These are phyloP conservation scores for Gonocerus acuteangulatus DNA, from an alignment of 2,888 invertebrate genomes.

Conservation along the genomic window DNA sequence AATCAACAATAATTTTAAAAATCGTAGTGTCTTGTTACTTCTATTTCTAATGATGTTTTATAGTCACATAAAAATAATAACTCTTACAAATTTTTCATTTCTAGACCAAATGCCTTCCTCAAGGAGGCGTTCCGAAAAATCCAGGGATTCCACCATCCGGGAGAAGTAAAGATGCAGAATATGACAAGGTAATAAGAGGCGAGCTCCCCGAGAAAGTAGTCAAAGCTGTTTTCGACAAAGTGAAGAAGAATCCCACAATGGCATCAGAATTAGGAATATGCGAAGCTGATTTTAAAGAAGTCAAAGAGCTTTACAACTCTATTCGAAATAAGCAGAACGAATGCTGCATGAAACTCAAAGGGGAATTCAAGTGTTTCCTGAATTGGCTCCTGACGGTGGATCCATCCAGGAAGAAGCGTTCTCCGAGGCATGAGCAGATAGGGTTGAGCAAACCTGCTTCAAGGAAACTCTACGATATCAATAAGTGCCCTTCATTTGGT, in stretches of 20 bases:
- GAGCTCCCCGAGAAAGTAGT: conserved; percentile 2
- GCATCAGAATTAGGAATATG: conserved; percentile 9
- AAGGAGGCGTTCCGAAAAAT: conserved; percentile 8
- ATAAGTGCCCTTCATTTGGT: no score
- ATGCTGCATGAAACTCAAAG: neutral
- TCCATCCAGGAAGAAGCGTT: conserved; percentile 2
- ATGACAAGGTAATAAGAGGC: conserved; percentile 9
- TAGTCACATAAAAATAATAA: no score
- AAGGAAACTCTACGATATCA: no score
- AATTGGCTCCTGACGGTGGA: conserved; percentile 10
- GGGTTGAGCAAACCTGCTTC: no score
- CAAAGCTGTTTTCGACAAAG: neutral
- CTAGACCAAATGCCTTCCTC: conserved; percentile 6
- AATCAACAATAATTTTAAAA: no score
- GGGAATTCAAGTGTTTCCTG: conserved; percentile 11
- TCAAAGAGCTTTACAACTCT: neutral
- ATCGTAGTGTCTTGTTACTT: no score
- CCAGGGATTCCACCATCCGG: neutral
- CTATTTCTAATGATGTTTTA: no score
- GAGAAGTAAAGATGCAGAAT: neutral
- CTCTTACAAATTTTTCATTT: no score
- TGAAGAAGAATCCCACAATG: neutral
- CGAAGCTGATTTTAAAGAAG: neutral
- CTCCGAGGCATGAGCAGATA: neutral
- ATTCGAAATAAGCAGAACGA: neutral